Base-by-base conservation (phyloP, 2,797 vertebrate genomes). In the Bucorvus abyssinicus region DNA sequence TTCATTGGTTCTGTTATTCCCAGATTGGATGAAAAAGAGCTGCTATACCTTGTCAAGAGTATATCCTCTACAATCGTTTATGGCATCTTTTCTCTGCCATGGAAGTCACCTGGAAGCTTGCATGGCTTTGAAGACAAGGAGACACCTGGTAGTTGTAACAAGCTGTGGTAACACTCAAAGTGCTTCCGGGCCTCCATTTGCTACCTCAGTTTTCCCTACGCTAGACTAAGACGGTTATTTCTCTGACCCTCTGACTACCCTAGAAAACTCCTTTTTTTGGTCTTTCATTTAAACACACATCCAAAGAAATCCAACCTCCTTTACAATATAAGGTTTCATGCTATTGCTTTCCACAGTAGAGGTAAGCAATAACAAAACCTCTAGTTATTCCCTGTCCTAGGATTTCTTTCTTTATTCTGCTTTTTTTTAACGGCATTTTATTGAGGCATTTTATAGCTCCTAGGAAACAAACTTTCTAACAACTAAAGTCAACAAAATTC, bases 401-500 rank as follows among this genome's bases (percentile, higher is more conserved):
- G 80, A n/a, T 50, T 81, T 83, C 42, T 45, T 60, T 73, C 19
- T 16, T 86, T 76, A 29, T 89, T 82, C 36, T 47, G 21, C 24
- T 40, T 80, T 67, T 53, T 65, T 14, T 91, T 53, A 96, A 82
- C 89, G 80, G 16, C 70, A 70, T 87, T 96, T 96, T 84, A 94
- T 90, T 20, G 69, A 96, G 69, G 68, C 57, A 49, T 67, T 82
- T 89, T 81, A 34, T 45, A 92, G 67, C 76, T 71, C 67, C 49
- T 71, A 78, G 88, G 91, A 97, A 75, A 40, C 80, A 82, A 92
- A 73, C 45, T 60, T 11, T 68, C 26, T 92, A 44, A 61, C 71
- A 77, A 47, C 47, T 94, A 75, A 95, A 95, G 67, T 74, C 61
- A 93, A 84, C 79, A 95, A 77, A 91, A 93, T 90, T 90, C 69